Evolutionary conservation across 2,888 invertebrate species (phyloP), one percentile per base, ranked within the genome.

Genomic region (Drosophila pullipes): DNA sequence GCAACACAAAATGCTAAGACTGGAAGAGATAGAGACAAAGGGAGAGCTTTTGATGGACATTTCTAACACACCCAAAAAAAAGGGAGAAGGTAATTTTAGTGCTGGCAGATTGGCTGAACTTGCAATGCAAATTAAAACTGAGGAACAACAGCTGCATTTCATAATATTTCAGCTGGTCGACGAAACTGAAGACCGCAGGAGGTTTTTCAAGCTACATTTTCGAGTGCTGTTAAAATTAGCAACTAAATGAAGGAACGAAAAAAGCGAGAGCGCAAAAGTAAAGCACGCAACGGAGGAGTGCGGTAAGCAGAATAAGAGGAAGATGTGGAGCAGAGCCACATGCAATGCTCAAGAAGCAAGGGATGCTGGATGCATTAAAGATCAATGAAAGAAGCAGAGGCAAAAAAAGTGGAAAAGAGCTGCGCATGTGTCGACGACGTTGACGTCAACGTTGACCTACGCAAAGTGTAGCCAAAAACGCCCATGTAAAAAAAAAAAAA

Each of bases 371-470:
- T 87, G 76, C 82, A 76, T 87, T 81, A 74, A 87, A 85, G 90
- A 83, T 90, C 89, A 86, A 85, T 85, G 85, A 89, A 89, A 78
- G 67, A 76, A 83, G 69, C 70, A 65, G 44, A 60, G 61, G 41
- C 61, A 78, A 58, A 61, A 71, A 67, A 59, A 47, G 44, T 54
- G 50, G 72, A 69, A 66, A 69, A 76, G 78, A 73, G 83, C 64
- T 78, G 79, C 76, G 88, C 84, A 88, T 85, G 84, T 85, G 84
- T 83, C 89, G 89, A 70, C 80, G 30, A 57, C 50, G 50, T 18
- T 50, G 63, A 69, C 54, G 80, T 68, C 66, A 75, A 82, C 85
- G 89, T 91, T 92, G 92, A 92, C 92, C 92, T 92, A 92, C 92
- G 92, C 91, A 83, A 81, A 82, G 85, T 73, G 77, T 81, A 89